phyloP scores from a whole-genome alignment of 1,140 invertebrate genomes.

The Trichomalopsis sarcophagae region DNA sequence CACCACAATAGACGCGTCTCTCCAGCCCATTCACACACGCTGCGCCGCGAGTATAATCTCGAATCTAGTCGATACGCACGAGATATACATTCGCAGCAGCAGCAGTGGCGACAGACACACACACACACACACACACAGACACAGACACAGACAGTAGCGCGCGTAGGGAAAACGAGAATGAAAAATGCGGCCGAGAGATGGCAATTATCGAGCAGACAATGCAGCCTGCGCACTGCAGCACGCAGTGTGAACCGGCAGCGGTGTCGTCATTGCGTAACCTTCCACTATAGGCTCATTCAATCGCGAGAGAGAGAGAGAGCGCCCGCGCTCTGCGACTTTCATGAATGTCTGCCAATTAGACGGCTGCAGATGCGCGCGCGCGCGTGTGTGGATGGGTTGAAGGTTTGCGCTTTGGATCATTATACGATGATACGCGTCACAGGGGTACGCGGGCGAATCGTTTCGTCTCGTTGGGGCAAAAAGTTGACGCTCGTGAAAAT shows the following conservation, averaged over 20 bases:
- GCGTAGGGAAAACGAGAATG: constrained; percentile 26
- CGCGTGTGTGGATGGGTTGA: neutral
- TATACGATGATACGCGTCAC: no score
- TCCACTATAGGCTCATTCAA: constrained; percentile 39
- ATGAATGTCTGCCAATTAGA: constrained; percentile 44
- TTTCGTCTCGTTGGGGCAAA: no score
- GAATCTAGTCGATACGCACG: constrained; percentile 8
- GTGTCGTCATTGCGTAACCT: constrained; percentile 49
- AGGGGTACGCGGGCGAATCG: no score
- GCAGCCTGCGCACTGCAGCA: constrained; percentile 33
- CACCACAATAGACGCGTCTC: neutral
- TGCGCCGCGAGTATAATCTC: neutral
- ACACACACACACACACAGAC: neutral
- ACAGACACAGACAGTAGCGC: neutral
- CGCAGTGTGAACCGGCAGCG: constrained; percentile 52
- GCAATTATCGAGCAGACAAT: constrained; percentile 59
- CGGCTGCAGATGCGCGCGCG: neutral
- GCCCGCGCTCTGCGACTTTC: constrained; percentile 1
- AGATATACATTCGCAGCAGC: neutral
- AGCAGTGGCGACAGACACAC: neutral
- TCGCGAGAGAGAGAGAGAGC: neutral
- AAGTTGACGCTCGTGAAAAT: no score
- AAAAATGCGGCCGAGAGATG: constrained; percentile 60
- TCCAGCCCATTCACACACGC: neutral
- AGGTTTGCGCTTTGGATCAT: neutral